Evolutionary conservation across 2,113 vertebrate genomes (phyloP), one percentile per base, ranked within the genome.

Genomic region (Oreochromis tanganicae): DNA sequence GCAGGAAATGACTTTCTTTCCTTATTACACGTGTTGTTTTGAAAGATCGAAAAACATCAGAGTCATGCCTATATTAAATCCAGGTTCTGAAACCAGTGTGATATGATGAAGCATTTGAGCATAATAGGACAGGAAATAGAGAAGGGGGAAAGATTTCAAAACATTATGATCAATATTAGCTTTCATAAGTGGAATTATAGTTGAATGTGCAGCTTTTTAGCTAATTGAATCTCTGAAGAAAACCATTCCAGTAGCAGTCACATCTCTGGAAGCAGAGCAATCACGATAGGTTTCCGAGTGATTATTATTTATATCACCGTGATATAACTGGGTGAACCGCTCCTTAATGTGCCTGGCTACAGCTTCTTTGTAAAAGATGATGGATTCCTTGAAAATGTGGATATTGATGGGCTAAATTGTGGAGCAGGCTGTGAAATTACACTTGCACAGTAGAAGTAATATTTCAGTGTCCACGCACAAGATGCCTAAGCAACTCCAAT

Each of bases 91-190:
- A 78, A 83, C 36, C n/a, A 52, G 79, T 8, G 6, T 50, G 84
- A 66, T 80, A 71, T 63, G 54, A 90, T n/a, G 16, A 82, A 55
- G 85, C 61, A 80, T 85, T 80, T 14, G 21, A 73, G 85, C 43
- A 32, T 68, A 83, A 89, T 73, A 86, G 57, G 19, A 84, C 84
- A 83, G 83, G 87, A 94, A 92, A 88, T 55, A 13, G 84, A 63
- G 36, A 19, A 38, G 17, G 54, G 61, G 50, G 88, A 81, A 84
- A 85, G 29, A 93, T 94, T 93, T 93, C 56, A 89, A 91, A 95
- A 92, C 82, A 94, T 92, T 91, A 83, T 94, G 92, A 96, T 96
- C 93, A 96, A 96, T 96, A 96, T 93, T 86, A 91, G 91, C 91
- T 93, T 93, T 89, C 80, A 89, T 81, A 84, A 90, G 92, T 91